Percentiles rank a stretch among this genome's conserved stretches.
These are phyloP conservation scores for pig (Sus scrofa) DNA, from an alignment of 2,113 vertebrate genomes.

Conservation along the genomic window DNA sequence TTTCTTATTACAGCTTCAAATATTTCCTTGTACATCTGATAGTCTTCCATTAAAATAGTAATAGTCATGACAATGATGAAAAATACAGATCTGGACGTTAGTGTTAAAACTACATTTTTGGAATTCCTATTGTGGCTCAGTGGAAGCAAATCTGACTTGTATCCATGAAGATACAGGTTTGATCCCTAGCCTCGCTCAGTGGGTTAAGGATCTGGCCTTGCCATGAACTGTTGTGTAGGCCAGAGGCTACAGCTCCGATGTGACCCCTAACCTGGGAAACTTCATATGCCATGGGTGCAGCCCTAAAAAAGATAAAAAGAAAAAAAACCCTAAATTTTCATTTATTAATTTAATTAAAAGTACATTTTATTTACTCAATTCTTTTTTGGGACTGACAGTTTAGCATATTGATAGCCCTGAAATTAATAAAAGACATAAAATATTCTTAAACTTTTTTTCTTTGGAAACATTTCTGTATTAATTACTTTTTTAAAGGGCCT, in stretches of 20 bases:
- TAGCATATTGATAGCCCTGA: neutral
- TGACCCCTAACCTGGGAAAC: too few species aligned
- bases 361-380: neutral
- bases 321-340: neutral
- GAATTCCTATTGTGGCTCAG: too few species aligned
- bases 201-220: too few species aligned
- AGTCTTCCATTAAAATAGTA: slow-evolving; percentile 3
- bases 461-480: neutral
- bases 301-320: too few species aligned
- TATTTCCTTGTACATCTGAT: neutral
- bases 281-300: too few species aligned
- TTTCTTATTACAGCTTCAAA: neutral
- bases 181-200: too few species aligned
- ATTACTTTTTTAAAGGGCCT: neutral
- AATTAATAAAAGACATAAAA: neutral
- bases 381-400: neutral
- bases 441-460: neutral
- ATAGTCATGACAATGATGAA: neutral
- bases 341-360: neutral
- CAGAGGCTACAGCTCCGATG: too few species aligned
- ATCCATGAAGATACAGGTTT: too few species aligned
- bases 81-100: neutral
- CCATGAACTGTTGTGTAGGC: too few species aligned
- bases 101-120: slow-evolving; percentile 5
- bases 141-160: too few species aligned